Evolutionary conservation across 1,140 invertebrate species (phyloP), one percentile per base, ranked within the genome.

Genomic region (Panagrolaimus sp.): DNA sequence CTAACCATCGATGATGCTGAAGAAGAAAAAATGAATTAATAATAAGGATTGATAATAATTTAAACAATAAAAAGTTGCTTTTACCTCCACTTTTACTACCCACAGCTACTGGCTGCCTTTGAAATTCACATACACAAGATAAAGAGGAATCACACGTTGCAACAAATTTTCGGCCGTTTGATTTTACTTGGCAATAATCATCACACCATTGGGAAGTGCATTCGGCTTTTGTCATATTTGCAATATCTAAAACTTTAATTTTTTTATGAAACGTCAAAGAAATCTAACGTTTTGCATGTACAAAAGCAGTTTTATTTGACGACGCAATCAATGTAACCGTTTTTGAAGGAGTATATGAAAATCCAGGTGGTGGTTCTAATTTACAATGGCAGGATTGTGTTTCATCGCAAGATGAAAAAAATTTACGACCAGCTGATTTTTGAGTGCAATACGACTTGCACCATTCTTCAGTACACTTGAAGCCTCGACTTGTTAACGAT

Each of bases 201-300:
- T n/a, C 14, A 27, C 63, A 65, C 63, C 63, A 65, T 16, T 65
- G 2, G 3, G 14, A 5, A 16, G 63, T 65, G 63, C 63, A 65
- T 47, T 65, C 63, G 1, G 38, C 20, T 65, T 65, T 65, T 20
- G 63, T 63, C 61, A 43, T 25, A 43, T 63, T 63, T 14, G 42
- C 25, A 31, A 63, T 11, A 43, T 63, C 61, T 63, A 23, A 63
- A 38, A 38, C 7, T 38, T 38, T 4, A 38, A 38, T 4, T 38
- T 38, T 5, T 14, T n/a, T 14, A n/a, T 23, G 3, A 5, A 14
- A n/a, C 23, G 2, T 25, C 11, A 14, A 4, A 2, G 5, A 16
- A 16, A 23, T 4, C 3, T 23, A 5, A 65, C 23, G 9, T n/a
- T 31, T 43, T 43, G 61, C 61, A 23, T 63, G 61, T 5, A 65